Base-by-base conservation (phyloP, 2,797 vertebrate species). In the Poecilia picta region DNA sequence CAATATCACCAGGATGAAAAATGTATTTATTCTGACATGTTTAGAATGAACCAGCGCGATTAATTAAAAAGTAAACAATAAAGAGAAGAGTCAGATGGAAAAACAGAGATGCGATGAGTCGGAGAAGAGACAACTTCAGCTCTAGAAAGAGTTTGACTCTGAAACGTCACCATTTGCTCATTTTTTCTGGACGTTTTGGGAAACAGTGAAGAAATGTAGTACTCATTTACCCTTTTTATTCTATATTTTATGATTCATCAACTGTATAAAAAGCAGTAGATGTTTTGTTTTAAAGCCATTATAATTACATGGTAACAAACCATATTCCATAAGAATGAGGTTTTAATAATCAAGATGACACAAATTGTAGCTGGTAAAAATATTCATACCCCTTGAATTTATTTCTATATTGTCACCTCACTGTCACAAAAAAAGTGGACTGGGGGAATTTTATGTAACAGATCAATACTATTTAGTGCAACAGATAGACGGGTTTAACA, bases 1-100 rank as follows among this genome's bases (percentile, higher is more conserved):
- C 96, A 96, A 96, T 90, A 91, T 97, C 96, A 95, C 95, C 95
- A 93, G 96, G 97, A 97, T 96, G 92, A 94, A 93, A 94, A 92
- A 94, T 93, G 87, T 92, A 93, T 94, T 94, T 94, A 93, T 93
- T 94, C 91, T 92, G 93, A 94, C 93, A 91, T 87, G 90, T 92
- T 92, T 92, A 87, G 91, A 93, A 94, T 92, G 91, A 94, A 95
- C 90, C 89, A 25, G 89, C 82, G 89, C 91, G 92, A 94, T 94
- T 94, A 95, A 95, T 95, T 95, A 95, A 95, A 95, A 94, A 94
- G 91, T 91, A 93, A 95, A 94, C 91, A 95, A 93, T 93, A 93
- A 94, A 91, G 89, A 85, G 81, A 87, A 85, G 83, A 91, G 83
- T 89, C 80, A 83, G 88, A 93, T 75, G 89, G 82, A 84, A 84